Percentiles rank a stretch among this genome's conserved stretches.
These are phyloP conservation scores for Sebastiscus albofasciatus DNA, from an alignment of 2,797 vertebrate species.

Conservation along the genomic window DNA sequence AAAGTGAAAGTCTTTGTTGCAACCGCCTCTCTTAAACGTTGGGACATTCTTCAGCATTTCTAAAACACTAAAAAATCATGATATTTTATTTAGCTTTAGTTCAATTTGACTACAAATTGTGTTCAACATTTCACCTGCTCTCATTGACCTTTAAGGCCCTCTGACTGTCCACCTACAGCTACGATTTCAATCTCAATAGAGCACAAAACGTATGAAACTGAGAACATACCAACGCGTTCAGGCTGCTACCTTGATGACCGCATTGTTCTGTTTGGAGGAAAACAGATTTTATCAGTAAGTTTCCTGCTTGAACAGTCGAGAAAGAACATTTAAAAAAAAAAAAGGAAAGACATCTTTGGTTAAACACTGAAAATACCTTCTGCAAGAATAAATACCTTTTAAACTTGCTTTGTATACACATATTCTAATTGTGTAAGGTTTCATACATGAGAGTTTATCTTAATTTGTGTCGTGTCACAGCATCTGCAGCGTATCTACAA, in stretches of 20 bases:
- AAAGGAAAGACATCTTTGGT: neutral
- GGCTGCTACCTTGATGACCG: slow-evolving; percentile 22
- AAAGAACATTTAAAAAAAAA: neutral
- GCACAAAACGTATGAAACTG: slow-evolving; percentile 8
- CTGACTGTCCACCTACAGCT: slow-evolving; percentile 12
- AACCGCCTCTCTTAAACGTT: neutral
- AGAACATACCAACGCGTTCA: slow-evolving; percentile 65
- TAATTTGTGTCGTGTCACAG: neutral
- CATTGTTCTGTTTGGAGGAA: slow-evolving; percentile 61
- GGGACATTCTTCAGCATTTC: neutral
- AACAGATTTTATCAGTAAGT: slow-evolving; percentile 52
- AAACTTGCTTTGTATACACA: neutral
- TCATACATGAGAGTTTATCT: neutral
- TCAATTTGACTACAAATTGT: neutral
- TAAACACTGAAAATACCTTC: neutral
- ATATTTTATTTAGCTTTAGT: neutral
- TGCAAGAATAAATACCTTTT: neutral
- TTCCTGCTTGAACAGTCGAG: slow-evolving; percentile 35
- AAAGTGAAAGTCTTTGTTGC: neutral
- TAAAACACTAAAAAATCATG: neutral
- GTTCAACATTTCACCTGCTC: neutral
- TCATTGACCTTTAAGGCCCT: neutral
- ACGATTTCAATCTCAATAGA: slow-evolving; percentile 12
- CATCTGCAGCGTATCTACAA: neutral
- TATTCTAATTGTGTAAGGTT: neutral